phyloP scores from a whole-genome alignment of 2,888 invertebrate species.

The Ochlodes sylvanus region DNA sequence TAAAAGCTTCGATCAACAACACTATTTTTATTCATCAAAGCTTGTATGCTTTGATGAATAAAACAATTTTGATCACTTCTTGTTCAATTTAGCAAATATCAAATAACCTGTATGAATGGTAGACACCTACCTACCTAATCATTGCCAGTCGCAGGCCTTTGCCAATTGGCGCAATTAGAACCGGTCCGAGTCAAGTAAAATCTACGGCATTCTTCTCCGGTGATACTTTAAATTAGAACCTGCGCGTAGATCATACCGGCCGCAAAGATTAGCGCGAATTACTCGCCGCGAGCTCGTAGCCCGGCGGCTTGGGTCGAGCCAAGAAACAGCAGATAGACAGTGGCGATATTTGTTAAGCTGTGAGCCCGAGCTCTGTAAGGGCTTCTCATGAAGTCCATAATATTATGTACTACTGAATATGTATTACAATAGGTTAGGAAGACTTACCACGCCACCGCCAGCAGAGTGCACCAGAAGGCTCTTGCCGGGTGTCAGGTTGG shows the following conservation, averaged over 20 bases:
- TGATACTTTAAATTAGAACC: slow-evolving; percentile 1
- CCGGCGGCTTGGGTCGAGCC: no score
- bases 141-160: neutral
- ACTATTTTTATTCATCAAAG: no score
- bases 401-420: no score
- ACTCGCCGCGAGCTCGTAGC: no score
- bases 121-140: neutral
- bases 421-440: neutral
- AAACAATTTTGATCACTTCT: neutral
- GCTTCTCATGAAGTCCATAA: no score
- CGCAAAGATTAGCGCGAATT: no score
- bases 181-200: neutral
- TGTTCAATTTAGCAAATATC: neutral
- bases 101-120: neutral
- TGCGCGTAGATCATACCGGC: neutral
- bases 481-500: slow-evolving; percentile 91
- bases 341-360: no score
- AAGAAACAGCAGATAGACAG: no score
- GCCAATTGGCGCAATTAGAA: neutral
- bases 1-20: no score
- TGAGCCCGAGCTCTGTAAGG: no score
- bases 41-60: no score
- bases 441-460: slow-evolving; percentile 94
- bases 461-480: slow-evolving; percentile 93
- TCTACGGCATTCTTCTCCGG: neutral